phyloP scores from a whole-genome alignment of 1,140 invertebrate species.

The Drusus annulatus region DNA sequence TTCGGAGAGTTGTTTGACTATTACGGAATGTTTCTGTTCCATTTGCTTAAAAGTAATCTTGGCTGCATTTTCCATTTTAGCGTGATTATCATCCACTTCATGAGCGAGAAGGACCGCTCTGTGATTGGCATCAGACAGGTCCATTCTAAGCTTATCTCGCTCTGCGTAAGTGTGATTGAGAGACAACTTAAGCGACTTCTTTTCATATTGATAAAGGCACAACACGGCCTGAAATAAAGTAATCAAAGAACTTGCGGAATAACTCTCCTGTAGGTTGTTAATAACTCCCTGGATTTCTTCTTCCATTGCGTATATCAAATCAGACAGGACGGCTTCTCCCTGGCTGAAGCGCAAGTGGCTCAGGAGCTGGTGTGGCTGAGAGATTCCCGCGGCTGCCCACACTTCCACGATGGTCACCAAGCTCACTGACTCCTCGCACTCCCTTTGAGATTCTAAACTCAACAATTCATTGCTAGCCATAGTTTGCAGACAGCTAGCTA shows the following conservation, averaged over 20 bases:
- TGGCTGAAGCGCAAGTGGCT: slow-evolving; percentile 80
- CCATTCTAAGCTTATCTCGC: slow-evolving; percentile 80
- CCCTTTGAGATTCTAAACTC: not conserved
- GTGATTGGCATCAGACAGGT: slow-evolving; percentile 86
- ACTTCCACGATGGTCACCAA: slow-evolving; percentile 76
- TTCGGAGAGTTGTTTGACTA: slow-evolving; percentile 78
- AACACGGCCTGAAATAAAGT: slow-evolving; percentile 63
- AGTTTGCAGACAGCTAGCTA: slow-evolving; percentile 18
- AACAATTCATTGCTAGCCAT: slow-evolving; percentile 18
- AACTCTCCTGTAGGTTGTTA: slow-evolving; percentile 61
- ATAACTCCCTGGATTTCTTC: slow-evolving; percentile 78
- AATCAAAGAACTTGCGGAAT: slow-evolving; percentile 59
- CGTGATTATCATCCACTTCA: slow-evolving; percentile 92
- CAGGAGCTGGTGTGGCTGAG: slow-evolving; percentile 75
- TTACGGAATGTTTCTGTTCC: slow-evolving; percentile 84
- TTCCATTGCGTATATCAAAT: slow-evolving; percentile 82
- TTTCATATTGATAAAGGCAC: slow-evolving; percentile 62
- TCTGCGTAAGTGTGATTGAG: slow-evolving; percentile 62
- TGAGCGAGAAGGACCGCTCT: slow-evolving; percentile 84
- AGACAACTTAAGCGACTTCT: slow-evolving; percentile 58
- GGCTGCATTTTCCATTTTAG: slow-evolving; percentile 81
- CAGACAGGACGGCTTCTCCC: slow-evolving; percentile 76
- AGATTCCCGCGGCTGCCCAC: slow-evolving; percentile 81
- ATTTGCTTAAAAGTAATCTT: slow-evolving; percentile 79
- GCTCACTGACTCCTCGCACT: slow-evolving; percentile 13